Percentiles rank a stretch among this genome's conserved stretches.
Evolutionary conservation across 2,888 invertebrate species (phyloP).

Genomic region (Apodemia duryi): DNA sequence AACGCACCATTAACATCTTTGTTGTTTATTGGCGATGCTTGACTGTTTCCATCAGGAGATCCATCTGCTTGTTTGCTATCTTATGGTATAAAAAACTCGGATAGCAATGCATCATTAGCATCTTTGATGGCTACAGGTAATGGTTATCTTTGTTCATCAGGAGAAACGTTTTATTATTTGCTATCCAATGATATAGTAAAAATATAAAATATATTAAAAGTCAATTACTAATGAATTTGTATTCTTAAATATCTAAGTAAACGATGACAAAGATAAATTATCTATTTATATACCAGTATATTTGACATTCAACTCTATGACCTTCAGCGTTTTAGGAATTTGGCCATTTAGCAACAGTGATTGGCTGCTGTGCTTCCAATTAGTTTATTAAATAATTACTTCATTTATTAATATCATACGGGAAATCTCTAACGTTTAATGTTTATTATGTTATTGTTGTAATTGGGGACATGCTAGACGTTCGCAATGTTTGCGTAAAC

Average conservation of each 20-base stretch:
- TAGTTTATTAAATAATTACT: not conserved
- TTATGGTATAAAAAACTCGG: too few relatives aligned
- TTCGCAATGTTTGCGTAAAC: constrained; percentile 49
- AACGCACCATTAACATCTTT: too few relatives aligned
- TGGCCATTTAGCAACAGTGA: constrained; percentile 4
- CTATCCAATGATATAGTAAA: too few relatives aligned
- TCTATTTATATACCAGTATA: constrained; percentile 33
- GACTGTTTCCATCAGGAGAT: too few relatives aligned
- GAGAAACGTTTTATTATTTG: too few relatives aligned
- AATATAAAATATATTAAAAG: too few relatives aligned
- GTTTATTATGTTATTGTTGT: constrained; percentile 12
- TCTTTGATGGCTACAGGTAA: too few relatives aligned
- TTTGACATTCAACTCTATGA: constrained; percentile 26
- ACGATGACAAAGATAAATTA: not conserved
- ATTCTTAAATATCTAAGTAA: not conserved
- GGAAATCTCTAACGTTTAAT: constrained; percentile 10
- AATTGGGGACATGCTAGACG: constrained; percentile 9
- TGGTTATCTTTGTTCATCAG: too few relatives aligned
- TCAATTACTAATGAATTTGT: too few relatives aligned
- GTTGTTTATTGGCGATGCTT: too few relatives aligned
- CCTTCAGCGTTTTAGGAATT: constrained; percentile 31
- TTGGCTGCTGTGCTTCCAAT: not conserved
- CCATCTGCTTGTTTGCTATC: too few relatives aligned
- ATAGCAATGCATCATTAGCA: too few relatives aligned
- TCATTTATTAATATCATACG: not conserved